Evolutionary conservation across 2,797 vertebrate species (phyloP), one percentile per base, ranked within the genome.

Genomic region (Brachyalestes nurse): DNA sequence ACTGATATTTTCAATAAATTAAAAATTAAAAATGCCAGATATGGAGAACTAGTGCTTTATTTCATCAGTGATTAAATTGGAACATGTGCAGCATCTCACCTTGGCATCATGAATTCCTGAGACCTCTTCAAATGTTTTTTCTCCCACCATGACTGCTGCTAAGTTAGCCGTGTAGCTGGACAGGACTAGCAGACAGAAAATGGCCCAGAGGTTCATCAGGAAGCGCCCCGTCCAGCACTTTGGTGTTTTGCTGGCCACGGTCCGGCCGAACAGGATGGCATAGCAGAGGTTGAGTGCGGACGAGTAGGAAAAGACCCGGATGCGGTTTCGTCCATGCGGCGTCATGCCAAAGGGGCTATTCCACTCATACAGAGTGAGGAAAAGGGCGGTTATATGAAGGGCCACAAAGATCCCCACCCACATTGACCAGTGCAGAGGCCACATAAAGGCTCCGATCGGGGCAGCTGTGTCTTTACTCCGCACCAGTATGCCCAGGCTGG

Each of bases 151-250:
- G 86, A 99, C 97, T 0, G 97, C 97, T 0, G 97, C 97, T 13
- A 99, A 93, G 90, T 99, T 98, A 86, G 97, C 98, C 0, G 97
- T 99, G 91, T 98, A 98, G 91, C 97, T 98, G 86, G 97, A 99
- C 83, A 99, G 95, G 87, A 99, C 97, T 21, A 99, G 92, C 84
- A 99, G 92, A 90, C 97, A 99, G 92, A 99, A 99, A 83, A 99
- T 97, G 84, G 97, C 97, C 97, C 97, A 99, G 10, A 99, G 95
- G 92, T 98, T 98, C 97, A 99, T 98, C 82, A 99, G 93, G 87
- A 99, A 97, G 16, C 97, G 96, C 0, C 97, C 97, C 0, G 97
- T 98, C 94, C 97, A 97, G 88, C 97, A 99, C 87, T 98, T 98
- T 60, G 97, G 97, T 0, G 96, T 98, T 91, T 97, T 97, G 89